These are phyloP conservation scores for Podarcis siculus DNA, from an alignment of 2,797 vertebrate genomes.

Conservation along the genomic window DNA sequence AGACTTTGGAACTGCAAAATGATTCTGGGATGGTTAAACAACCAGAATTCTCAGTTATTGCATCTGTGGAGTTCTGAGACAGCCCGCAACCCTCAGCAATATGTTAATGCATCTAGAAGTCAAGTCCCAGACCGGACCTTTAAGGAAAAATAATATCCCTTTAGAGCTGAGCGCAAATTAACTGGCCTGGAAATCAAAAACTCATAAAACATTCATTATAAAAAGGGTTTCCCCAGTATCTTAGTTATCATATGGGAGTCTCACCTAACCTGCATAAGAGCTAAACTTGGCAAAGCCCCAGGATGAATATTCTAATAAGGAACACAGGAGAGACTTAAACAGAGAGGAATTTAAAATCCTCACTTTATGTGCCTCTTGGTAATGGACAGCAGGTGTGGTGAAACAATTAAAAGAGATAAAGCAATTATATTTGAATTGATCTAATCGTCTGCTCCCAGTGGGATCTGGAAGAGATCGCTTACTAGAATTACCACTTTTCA, in stretches of 20 bases:
- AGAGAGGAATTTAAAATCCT: slow-evolving; percentile 59
- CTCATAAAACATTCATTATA: slow-evolving; percentile 61
- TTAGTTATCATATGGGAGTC: slow-evolving; percentile 63
- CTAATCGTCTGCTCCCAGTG: slow-evolving; percentile 76
- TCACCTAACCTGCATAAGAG: slow-evolving; percentile 65
- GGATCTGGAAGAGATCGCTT: slow-evolving; percentile 73
- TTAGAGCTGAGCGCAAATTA: slow-evolving; percentile 70
- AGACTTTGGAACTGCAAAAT: slow-evolving; percentile 36
- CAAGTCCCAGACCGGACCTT: slow-evolving; percentile 37
- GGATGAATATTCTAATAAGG: slow-evolving; percentile 63
- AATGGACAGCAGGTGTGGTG: slow-evolving; percentile 46
- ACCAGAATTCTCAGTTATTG: slow-evolving; percentile 36
- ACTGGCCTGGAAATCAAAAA: slow-evolving; percentile 73
- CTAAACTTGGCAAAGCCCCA: slow-evolving; percentile 49
- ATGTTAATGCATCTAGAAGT: slow-evolving; percentile 35
- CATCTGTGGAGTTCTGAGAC: slow-evolving; percentile 33
- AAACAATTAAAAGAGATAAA: slow-evolving; percentile 73
- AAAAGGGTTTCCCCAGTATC: slow-evolving; percentile 54
- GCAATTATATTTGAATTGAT: slow-evolving; percentile 79
- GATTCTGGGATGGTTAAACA: slow-evolving; percentile 39
- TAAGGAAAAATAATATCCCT: slow-evolving; percentile 61
- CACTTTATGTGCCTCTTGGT: slow-evolving; percentile 61
- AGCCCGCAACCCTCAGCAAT: slow-evolving; percentile 37
- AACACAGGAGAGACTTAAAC: slow-evolving; percentile 58
- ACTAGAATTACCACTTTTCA: slow-evolving; percentile 78